These are phyloP conservation scores for Prosopocoilus inquinatus DNA, from an alignment of 2,888 invertebrate genomes.

Conservation along the genomic window DNA sequence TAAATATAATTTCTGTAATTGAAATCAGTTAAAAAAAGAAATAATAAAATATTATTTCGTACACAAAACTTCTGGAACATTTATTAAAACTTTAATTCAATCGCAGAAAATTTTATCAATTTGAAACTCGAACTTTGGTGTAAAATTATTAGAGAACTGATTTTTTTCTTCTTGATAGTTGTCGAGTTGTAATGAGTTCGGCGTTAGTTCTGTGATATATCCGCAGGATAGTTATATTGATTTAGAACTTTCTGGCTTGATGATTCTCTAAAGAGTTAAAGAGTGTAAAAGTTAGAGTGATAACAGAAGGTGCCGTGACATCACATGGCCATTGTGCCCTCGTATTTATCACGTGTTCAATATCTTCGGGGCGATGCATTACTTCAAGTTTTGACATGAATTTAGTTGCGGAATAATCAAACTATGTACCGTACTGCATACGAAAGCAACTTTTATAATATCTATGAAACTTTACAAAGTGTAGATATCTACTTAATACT, in stretches of 20 bases:
- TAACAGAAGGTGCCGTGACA: slow-evolving; percentile 40
- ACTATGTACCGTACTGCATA: too few relatives aligned
- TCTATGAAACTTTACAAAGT: too few relatives aligned
- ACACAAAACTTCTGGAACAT: too few relatives aligned
- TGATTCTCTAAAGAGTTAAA: slow-evolving; percentile 49
- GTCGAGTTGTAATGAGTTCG: slow-evolving; percentile 21
- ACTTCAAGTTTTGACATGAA: slow-evolving; percentile 2
- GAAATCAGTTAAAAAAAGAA: too few relatives aligned
- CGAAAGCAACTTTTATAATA: too few relatives aligned
- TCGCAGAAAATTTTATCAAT: neutral
- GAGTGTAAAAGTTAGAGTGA: slow-evolving; percentile 48
- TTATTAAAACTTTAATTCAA: too few relatives aligned
- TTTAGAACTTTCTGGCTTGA: slow-evolving; percentile 47
- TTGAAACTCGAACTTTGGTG: neutral
- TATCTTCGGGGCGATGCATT: slow-evolving; percentile 19
- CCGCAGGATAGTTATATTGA: slow-evolving; percentile 40
- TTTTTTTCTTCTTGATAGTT: neutral
- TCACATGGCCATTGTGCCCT: slow-evolving; percentile 40
- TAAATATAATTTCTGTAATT: too few relatives aligned
- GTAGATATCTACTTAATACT: too few relatives aligned
- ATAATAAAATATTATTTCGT: too few relatives aligned
- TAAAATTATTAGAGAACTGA: neutral
- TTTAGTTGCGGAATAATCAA: too few relatives aligned
- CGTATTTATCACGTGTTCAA: slow-evolving; percentile 40
- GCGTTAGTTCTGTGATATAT: slow-evolving; percentile 16